Conservation (phyloP, 1,140 invertebrate genomes). For the Drosophila repleta region DNA sequence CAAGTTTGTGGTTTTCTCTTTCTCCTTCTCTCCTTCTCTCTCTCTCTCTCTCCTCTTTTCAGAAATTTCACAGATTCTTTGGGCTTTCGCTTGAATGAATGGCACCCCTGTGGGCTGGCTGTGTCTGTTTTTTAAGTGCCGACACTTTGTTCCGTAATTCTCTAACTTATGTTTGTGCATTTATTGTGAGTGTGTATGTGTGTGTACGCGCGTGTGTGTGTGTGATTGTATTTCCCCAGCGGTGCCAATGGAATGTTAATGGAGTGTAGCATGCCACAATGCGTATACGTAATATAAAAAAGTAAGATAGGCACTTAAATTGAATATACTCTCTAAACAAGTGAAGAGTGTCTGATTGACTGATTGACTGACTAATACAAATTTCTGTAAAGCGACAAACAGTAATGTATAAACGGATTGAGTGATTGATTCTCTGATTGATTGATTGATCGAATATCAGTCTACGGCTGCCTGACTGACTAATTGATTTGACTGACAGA, state of each 20-base stretch:
- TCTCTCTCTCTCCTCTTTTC: neutral
- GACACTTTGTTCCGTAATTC: slow-evolving; percentile 24
- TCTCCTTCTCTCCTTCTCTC: slow-evolving; percentile 13
- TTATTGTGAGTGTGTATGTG: neutral
- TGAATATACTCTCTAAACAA: neutral
- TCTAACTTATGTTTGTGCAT: slow-evolving; percentile 8
- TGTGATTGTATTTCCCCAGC: slow-evolving; percentile 26
- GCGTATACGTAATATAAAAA: slow-evolving; percentile 9
- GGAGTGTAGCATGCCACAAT: slow-evolving; percentile 12
- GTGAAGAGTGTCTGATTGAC: too few relatives aligned
- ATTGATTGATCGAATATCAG: neutral
- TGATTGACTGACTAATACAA: neutral
- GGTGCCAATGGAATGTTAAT: slow-evolving; percentile 37
- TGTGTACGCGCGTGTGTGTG: neutral
- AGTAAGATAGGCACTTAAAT: neutral
- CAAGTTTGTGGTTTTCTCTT: neutral
- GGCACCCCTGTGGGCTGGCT: slow-evolving; percentile 20
- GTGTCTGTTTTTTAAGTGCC: slow-evolving; percentile 17
- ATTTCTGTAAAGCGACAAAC: too few relatives aligned
- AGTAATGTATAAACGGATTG: too few relatives aligned
- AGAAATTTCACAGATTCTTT: slow-evolving; percentile 2
- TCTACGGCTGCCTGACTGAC: too few relatives aligned
- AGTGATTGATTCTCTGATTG: neutral
- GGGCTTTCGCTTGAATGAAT: slow-evolving; percentile 14
- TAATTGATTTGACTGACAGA: too few relatives aligned